Base-by-base conservation (phyloP, 2,888 invertebrate species). In the Oscheius onirici region DNA sequence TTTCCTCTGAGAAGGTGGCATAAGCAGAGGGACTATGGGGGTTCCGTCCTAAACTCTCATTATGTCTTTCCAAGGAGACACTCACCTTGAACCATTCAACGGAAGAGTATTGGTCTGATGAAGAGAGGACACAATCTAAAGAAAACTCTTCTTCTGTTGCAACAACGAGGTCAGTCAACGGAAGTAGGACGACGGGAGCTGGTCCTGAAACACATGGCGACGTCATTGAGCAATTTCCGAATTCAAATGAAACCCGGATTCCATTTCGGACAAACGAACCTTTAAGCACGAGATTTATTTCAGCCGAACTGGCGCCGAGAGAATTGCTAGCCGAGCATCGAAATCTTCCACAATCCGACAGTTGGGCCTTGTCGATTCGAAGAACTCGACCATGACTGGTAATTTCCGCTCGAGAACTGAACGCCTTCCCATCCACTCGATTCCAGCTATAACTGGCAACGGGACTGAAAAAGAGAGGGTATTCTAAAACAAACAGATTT, bases 401-500 rank as follows among this genome's bases (percentile, higher is more conserved):
- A 17, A 83, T 72, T 43, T 76, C 74, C 24, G 82, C 76, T 13
- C 79, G 71, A 8, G 66, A 5, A 1, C 84, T 75, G n/a, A 86
- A 74, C 10, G 79, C 77, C 41, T 73, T 68, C 0, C 84, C 85
- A 70, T 86, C 86, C 11, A 81, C 77, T 20, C 86, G 74, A 40
- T 72, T 72, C 86, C 86, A 86, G 57, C 77, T 78, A 65, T 86
- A 86, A 13, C 75, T 73, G 8, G 86, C 84, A 0, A 81, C 71
- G 5, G 86, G 86, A 60, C 86, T 86, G 70, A 52, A 85, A 75
- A 10, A 26, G n/a, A n/a, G n/a, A n/a, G n/a, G 20, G 26, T 49
- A 1, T 34, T 15, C 3, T 15, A 11, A 13, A 40, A 5, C 43
- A n/a, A 20, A 60, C 22, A 40, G 15, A 41, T 6, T 34, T 66